Conservation (phyloP, 2,113 vertebrate species). For the Saguinus imperator region DNA sequence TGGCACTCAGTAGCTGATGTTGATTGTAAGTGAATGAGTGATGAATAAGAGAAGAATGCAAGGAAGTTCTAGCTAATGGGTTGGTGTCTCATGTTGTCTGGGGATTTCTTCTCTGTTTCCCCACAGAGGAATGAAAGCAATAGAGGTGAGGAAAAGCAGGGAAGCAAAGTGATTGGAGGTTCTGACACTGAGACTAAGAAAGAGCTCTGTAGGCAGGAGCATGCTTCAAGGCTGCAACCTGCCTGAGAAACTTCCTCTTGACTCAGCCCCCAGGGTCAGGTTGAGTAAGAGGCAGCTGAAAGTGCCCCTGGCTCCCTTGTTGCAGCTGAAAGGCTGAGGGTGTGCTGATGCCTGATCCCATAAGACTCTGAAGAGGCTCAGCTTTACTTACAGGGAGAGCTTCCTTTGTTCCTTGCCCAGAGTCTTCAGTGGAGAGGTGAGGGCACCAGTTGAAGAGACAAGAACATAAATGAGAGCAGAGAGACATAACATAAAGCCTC, state of each 20-base stretch:
- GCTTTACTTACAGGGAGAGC: not conserved
- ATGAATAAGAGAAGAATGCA: not conserved
- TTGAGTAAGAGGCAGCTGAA: not conserved
- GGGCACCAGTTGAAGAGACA: not conserved
- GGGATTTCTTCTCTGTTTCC: not conserved
- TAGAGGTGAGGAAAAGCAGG: not conserved
- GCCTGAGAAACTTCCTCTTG: not conserved
- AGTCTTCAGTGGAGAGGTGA: not conserved
- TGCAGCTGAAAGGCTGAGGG: not conserved
- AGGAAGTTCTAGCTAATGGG: not conserved
- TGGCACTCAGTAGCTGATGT: not conserved
- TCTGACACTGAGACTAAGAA: not conserved
- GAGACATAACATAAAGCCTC: not conserved
- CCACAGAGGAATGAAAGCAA: not conserved
- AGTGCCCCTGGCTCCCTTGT: too few relatives aligned
- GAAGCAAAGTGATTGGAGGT: not conserved
- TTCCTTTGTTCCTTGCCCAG: not conserved
- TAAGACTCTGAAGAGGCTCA: not conserved
- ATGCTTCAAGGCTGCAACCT: not conserved
- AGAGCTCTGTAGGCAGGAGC: not conserved
- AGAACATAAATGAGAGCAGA: not conserved
- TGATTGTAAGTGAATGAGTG: not conserved
- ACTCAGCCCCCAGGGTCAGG: not conserved
- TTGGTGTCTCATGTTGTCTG: not conserved
- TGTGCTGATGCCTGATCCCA: fast-evolving